Base-by-base conservation (phyloP, 2,888 invertebrate species). In the Dynastes tityus region DNA sequence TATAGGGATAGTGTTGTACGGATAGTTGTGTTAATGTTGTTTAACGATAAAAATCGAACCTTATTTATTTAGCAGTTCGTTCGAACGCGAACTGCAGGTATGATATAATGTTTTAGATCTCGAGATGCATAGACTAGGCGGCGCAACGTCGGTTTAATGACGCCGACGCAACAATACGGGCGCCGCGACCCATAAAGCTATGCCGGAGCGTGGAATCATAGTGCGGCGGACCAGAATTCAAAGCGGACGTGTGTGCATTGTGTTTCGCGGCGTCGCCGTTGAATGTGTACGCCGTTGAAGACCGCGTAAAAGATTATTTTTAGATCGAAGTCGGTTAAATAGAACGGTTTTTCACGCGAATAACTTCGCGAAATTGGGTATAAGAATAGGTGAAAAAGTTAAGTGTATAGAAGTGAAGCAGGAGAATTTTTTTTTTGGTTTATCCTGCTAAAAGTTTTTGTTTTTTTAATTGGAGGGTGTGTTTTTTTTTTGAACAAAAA, bases 161-260 rank as follows among this genome's bases (percentile, higher is more conserved):
- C 89, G 89, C 85, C 73, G 73, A 74, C 89, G 86, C 89, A 88
- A 88, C 88, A 88, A 88, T 87, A 88, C 87, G 87, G 84, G 85
- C 83, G 82, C 84, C 83, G 83, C 87, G 87, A 86, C 87, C 88
- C 87, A 87, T 87, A 87, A 88, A 88, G 87, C 88, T 87, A 87
- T 87, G 87, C 86, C 86, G 87, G 86, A 85, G 86, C 81, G 55
- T 27, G 84, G 85, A 85, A 87, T 87, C 88, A 88, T 87, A 89
- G 89, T 89, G 89, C 88, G 89, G 88, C 87, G 87, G 88, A 88
- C 88, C 83, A 84, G 84, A 82, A 83, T 83, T 84, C 82, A 81
- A 85, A 83, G 84, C 83, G 84, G 85, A 86, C 86, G 84, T 83
- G 84, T 80, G 81, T 61, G 53, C 45, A 11, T 68, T 49, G 22